phyloP scores from a whole-genome alignment of 1,140 invertebrate species.

The Drosophila bifasciata region DNA sequence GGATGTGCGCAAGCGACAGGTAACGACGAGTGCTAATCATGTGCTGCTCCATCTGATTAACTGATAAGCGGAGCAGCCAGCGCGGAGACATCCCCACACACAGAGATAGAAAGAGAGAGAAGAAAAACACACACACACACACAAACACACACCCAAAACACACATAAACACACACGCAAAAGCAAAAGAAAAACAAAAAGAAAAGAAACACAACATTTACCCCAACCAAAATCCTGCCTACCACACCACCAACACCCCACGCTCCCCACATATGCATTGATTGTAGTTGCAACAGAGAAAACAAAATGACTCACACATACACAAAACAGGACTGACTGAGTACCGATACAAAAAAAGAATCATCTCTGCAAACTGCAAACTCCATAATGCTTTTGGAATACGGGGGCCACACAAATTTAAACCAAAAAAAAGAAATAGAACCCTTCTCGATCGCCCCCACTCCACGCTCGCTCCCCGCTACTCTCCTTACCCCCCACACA shows the following conservation, averaged over 20 bases:
- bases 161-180: background rate
- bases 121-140: constrained; percentile 1
- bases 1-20: constrained; percentile 87
- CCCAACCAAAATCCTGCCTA: constrained; percentile 31
- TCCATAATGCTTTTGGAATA: constrained; percentile 20
- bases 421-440: background rate
- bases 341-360: constrained; percentile 20
- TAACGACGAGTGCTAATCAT: constrained; percentile 84
- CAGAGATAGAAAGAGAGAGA: background rate
- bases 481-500: background rate
- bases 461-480: background rate
- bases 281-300: constrained; percentile 57
- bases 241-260: background rate
- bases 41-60: constrained; percentile 76
- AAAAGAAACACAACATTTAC: constrained; percentile 19
- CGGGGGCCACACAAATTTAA: background rate
- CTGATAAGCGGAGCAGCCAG: constrained; percentile 57
- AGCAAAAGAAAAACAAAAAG: background rate
- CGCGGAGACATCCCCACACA: constrained; percentile 7
- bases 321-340: constrained; percentile 17
- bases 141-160: background rate
- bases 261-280: constrained; percentile 39
- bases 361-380: constrained; percentile 27
- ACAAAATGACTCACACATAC: constrained; percentile 27
- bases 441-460: too few relatives aligned